Base-by-base conservation (phyloP, 1,140 invertebrate species). In the Dendrolimus punctatus region DNA sequence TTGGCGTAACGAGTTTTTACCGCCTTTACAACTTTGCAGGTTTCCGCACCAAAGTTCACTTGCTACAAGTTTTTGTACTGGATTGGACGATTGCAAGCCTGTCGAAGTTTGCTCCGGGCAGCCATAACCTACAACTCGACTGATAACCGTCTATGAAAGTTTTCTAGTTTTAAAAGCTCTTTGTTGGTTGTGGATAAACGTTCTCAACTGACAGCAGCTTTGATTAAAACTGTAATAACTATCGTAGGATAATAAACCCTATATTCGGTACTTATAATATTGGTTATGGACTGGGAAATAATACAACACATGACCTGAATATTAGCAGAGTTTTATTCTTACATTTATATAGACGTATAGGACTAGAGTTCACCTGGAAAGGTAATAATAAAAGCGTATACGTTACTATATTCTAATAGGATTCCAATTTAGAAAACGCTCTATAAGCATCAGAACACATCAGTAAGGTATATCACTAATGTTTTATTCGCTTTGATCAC, bases 1-100 rank as follows among this genome's bases (percentile, higher is more conserved):
- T 82, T 82, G 73, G 60, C 71, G 76, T 82, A 80, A 84, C 79
- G 77, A 84, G 80, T 84, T 84, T 80, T 80, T 84, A 81, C 78
- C 78, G 76, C 76, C 71, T 73, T 77, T 73, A 79, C 75, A 79
- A 83, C 70, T 80, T 83, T 66, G 67, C 70, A 71, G 69, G 73
- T 74, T 71, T 68, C 54, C 68, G 42, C 60, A 60, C 53, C 58
- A 57, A 75, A 77, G 58, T 73, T 73, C 58, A 60, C 41, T 62
- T 48, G 48, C 43, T 60, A 53, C 61, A 64, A 60, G 63, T 62
- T 64, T 60, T 60, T 62, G 44, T 54, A 57, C 54, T 36, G 52
- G 55, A 49, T 54, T 40, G 41, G 53, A 45, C 52, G 49, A 56
- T 62, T 54, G 55, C 46, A 49, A 45, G 40, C 49, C 49, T 57